Base-by-base conservation (phyloP, 2,113 vertebrate species). In the Alethe diademata region DNA sequence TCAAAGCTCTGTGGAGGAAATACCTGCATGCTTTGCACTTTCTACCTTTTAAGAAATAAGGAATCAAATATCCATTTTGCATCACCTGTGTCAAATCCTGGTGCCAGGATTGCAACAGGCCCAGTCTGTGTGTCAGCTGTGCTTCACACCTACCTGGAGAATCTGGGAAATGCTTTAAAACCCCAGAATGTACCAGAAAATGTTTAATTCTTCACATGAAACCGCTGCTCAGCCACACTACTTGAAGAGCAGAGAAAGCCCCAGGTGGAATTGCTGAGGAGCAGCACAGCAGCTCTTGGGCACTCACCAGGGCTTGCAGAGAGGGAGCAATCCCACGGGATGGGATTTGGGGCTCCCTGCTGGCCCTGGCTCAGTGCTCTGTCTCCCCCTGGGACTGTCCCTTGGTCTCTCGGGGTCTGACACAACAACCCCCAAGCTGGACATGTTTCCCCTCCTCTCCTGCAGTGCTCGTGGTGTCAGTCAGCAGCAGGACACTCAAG, bases 281-380 rank as follows among this genome's bases (percentile, higher is more conserved):
- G 82, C 29, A 10, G 45, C 56, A 5, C 57, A 47, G 81, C 40
- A 7, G 81, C 70, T 74, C 58, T 18, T n/a, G 48, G 43, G 36
- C 10, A 33, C 62, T 11, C 33, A 24, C 5, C 24, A 60, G 45
- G 8, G 72, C 56, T 38, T 1, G 6, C 4, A 42, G 23, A 33
- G 31, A 19, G 38, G 53, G 36, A 71, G 11, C 16, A 29, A 38
- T 14, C 60, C 20, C 6, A 2, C 1, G 0, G 6, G 24, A 17
- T 48, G 76, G 73, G 78, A 71, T 40, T 22, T 12, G 51, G 51
- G 62, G 17, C 36, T 43, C 28, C 1, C 40, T 36, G 48, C 56
- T 60, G 74, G 53, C 45, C 57, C 26, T 48, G 47, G 22, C 57
- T 23, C 25, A 29, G 0, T 0, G 0, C 70, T 62, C 48, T 78